Conservation (phyloP, 2,888 invertebrate species). For the Pachymerium ferrugineum region DNA sequence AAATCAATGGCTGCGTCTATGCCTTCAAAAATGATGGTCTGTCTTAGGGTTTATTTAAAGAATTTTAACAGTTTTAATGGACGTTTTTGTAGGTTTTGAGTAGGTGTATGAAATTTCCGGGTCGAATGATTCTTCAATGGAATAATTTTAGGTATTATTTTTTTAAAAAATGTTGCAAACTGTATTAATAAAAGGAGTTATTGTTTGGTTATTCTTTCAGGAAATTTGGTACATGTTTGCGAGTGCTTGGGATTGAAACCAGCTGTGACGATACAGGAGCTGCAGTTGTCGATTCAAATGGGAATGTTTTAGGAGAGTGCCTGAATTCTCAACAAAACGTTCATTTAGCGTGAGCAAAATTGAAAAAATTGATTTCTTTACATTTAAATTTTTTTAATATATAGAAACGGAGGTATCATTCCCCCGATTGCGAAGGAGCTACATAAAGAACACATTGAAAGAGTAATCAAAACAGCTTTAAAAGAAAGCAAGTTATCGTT, state of each 20-base stretch:
- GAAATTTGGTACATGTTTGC: too few relatives aligned
- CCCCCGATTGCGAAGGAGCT: constrained; percentile 77
- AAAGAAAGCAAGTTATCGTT: constrained; percentile 53
- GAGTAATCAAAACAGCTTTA: constrained; percentile 65
- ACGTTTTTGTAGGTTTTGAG: too few relatives aligned
- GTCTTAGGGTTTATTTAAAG: too few relatives aligned
- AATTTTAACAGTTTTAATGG: too few relatives aligned
- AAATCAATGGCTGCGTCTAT: too few relatives aligned
- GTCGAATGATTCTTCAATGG: too few relatives aligned
- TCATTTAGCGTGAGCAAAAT: constrained; percentile 54
- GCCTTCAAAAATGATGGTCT: too few relatives aligned
- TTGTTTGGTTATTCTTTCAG: too few relatives aligned
- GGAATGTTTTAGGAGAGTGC: constrained; percentile 71
- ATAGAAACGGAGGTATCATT: constrained; percentile 70
- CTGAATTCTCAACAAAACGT: constrained; percentile 69
- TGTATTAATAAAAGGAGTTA: too few relatives aligned
- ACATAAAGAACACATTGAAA: constrained; percentile 71
- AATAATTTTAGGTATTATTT: too few relatives aligned
- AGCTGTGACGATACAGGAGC: constrained; percentile 97
- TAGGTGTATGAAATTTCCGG: too few relatives aligned
- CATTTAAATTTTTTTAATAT: not conserved
- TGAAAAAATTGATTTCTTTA: constrained; percentile 46
- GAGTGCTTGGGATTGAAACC: constrained; percentile 86
- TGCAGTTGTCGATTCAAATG: constrained; percentile 69
- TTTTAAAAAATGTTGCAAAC: too few relatives aligned